These are phyloP conservation scores for Microcebus ravelobensis DNA, from an alignment of 2,113 vertebrate species.

Conservation along the genomic window DNA sequence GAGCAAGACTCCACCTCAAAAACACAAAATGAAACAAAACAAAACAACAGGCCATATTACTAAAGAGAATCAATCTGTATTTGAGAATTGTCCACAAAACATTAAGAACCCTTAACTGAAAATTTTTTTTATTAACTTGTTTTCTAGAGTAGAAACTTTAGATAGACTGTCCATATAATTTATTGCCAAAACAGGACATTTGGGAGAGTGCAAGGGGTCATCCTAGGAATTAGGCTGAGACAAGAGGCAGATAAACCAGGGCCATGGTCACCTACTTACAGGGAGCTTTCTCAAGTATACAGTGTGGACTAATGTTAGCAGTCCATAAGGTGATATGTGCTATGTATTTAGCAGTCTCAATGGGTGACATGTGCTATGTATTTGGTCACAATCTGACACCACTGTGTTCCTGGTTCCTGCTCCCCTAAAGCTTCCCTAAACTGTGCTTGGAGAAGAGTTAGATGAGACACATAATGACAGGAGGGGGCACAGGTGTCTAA, in stretches of 20 bases:
- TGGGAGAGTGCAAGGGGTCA: neutral
- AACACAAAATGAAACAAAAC: neutral
- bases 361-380: neutral
- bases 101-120: neutral
- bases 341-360: neutral
- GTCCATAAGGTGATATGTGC: neutral
- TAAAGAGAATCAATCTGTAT: neutral
- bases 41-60: neutral
- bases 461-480: neutral
- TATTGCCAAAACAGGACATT: neutral
- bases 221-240: neutral
- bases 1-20: neutral
- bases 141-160: conserved; percentile 3
- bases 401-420: neutral
- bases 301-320: neutral
- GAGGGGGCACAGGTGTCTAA: neutral
- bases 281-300: neutral
- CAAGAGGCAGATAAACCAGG: neutral
- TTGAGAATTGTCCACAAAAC: neutral
- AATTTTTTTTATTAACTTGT: neutral
- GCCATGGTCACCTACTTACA: neutral
- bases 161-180: neutral
- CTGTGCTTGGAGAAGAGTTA: neutral
- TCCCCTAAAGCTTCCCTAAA: neutral
- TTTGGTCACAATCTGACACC: neutral